phyloP scores from a whole-genome alignment of 2,113 vertebrate genomes.

The Emydocephalus ijimae region DNA sequence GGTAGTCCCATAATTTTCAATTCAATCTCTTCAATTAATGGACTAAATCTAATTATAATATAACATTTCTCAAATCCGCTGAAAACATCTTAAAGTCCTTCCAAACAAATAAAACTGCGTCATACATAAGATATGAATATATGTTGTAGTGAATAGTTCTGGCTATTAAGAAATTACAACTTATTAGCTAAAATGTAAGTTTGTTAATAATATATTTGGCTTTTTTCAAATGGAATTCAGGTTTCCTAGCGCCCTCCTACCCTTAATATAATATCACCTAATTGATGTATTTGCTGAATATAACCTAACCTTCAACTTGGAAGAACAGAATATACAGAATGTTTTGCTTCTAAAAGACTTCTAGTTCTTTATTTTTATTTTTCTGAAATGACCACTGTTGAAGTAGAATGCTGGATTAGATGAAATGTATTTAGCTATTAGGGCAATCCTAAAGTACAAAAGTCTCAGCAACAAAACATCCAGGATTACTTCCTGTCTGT shows the following conservation, averaged over 20 bases:
- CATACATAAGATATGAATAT: neutral
- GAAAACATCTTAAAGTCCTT: neutral
- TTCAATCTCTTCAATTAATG: neutral
- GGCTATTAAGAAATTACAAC: neutral
- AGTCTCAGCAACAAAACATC: slow-evolving; percentile 10
- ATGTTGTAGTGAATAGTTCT: neutral
- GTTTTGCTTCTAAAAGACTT: neutral
- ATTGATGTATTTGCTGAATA: neutral
- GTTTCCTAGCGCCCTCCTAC: too few species aligned
- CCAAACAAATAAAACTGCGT: neutral
- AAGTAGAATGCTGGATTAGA: neutral
- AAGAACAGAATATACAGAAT: neutral
- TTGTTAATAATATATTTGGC: neutral
- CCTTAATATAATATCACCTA: neutral
- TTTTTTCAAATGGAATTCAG: neutral
- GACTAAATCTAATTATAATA: neutral
- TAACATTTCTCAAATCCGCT: neutral
- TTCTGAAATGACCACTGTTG: neutral
- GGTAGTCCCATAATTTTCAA: neutral
- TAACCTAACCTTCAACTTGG: neutral
- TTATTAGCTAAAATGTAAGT: neutral
- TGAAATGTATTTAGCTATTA: neutral
- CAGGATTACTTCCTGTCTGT: slow-evolving; percentile 24
- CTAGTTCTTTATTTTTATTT: neutral
- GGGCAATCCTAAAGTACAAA: slow-evolving; percentile 3